These are phyloP conservation scores for Clamator glandarius DNA, from an alignment of 2,797 vertebrate genomes.

Conservation along the genomic window DNA sequence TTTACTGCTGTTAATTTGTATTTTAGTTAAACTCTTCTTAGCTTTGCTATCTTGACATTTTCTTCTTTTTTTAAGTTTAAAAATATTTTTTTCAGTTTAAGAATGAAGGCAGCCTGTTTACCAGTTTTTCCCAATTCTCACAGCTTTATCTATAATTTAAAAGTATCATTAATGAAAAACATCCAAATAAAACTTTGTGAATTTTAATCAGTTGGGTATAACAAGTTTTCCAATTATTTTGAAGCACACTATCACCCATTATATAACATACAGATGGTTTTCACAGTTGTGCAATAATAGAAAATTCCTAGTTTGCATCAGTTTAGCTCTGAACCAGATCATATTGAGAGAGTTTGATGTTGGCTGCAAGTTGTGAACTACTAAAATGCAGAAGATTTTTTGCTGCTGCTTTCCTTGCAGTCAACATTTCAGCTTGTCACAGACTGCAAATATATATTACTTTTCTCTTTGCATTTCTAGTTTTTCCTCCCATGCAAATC, in stretches of 20 bases:
- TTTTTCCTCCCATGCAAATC: not conserved
- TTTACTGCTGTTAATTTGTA: not conserved
- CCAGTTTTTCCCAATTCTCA: not conserved
- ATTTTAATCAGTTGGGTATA: not conserved
- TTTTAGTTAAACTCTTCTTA: not conserved
- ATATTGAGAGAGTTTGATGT: not conserved
- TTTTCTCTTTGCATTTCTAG: not conserved
- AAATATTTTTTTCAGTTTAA: not conserved
- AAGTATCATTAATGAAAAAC: not conserved
- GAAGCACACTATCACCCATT: not conserved
- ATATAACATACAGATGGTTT: not conserved
- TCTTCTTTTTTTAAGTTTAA: not conserved
- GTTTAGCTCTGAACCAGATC: not conserved
- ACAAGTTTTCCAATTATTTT: conserved; percentile 18
- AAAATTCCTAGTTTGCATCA: not conserved
- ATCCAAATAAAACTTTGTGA: not conserved
- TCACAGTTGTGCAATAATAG: not conserved
- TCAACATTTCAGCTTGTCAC: not conserved
- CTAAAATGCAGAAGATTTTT: not conserved
- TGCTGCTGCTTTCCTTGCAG: not conserved
- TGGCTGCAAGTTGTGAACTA: not conserved
- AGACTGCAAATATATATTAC: not conserved
- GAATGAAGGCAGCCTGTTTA: not conserved
- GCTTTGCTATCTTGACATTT: not conserved
- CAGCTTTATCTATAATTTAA: conserved; percentile 6